Evolutionary conservation across 2,113 vertebrate species (phyloP), one percentile per base, ranked within the genome.

Genomic region (Erythrocebus patas): DNA sequence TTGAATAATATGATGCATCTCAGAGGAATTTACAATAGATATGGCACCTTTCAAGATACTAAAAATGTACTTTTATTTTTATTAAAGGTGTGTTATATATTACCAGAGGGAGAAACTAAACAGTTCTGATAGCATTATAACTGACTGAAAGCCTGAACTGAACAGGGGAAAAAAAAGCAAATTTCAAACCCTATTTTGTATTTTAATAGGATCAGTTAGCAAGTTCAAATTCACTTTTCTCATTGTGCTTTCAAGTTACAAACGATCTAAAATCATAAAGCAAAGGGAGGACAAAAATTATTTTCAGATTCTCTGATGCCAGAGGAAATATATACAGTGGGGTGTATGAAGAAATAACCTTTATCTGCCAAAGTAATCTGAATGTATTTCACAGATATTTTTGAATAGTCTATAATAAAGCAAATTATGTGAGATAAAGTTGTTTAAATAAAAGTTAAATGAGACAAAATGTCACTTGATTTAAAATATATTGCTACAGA

Each of bases 401-500:
- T 93, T 82, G 48, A 95, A 23, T 92, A 93, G 76, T 91, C 81
- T 91, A 86, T 6, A 83, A 93, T 72, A 96, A 88, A 92, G 68
- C 23, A 98, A 97, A 97, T 91, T 96, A 94, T 61, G 57, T 76
- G 68, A 95, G 48, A 84, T 83, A 84, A 93, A 95, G 72, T 75
- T 92, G 57, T 95, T 98, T 70, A 93, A 91, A 98, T 98, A 97
- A 98, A 98, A 98, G 98, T 97, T 96, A 95, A 96, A 97, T 93
- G 84, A 98, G 94, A 90, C 48, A 98, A 96, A 96, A 96, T 98
- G 97, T 97, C 96, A 98, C 92, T 98, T 76, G 86, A 86, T 92
- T 98, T 97, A 96, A 98, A 97, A 96, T 90, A 70, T 96, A 98
- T 91, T 91, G 64, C 55, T 98, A 91, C 16, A 78, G 95, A 96